These are phyloP conservation scores for Dermatemys mawii DNA, from an alignment of 2,113 vertebrate genomes.

Conservation along the genomic window DNA sequence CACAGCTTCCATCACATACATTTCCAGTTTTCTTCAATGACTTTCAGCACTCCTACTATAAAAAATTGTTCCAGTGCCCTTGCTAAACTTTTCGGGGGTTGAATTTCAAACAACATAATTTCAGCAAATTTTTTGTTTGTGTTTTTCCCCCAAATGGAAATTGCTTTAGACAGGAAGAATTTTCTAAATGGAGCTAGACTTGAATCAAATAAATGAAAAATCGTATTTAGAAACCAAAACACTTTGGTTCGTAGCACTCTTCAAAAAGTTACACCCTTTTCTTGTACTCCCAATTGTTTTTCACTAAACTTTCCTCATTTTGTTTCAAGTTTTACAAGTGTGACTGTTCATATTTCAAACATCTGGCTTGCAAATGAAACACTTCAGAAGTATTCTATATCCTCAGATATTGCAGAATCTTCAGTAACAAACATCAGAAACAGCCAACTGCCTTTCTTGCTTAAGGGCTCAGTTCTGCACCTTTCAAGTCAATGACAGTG, in stretches of 20 bases:
- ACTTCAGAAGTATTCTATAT: slow-evolving; percentile 28
- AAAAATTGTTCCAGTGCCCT: not conserved
- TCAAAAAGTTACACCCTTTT: slow-evolving; percentile 61
- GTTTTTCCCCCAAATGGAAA: slow-evolving; percentile 11
- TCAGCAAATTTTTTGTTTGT: slow-evolving; percentile 56
- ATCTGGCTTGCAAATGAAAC: slow-evolving; percentile 79
- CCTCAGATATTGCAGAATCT: slow-evolving; percentile 45
- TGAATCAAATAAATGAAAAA: slow-evolving; percentile 74
- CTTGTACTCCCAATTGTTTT: slow-evolving; percentile 68
- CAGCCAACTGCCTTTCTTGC: slow-evolving; percentile 46
- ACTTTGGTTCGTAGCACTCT: slow-evolving; percentile 45
- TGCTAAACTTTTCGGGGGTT: not conserved
- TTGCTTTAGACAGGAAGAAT: slow-evolving; percentile 70
- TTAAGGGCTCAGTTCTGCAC: not conserved
- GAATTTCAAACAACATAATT: slow-evolving; percentile 62
- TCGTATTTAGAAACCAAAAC: slow-evolving; percentile 65
- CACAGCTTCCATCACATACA: not conserved
- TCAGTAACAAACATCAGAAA: slow-evolving; percentile 47
- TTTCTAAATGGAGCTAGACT: slow-evolving; percentile 70
- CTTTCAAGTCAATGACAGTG: not conserved
- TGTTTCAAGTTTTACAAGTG: slow-evolving; percentile 76
- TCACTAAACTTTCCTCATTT: slow-evolving; percentile 71
- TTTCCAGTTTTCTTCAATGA: not conserved
- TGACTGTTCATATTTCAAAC: slow-evolving; percentile 79
- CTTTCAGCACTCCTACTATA: not conserved